Evolutionary conservation across 2,113 vertebrate species (phyloP).

Genomic region (Ageneiosus marmoratus): DNA sequence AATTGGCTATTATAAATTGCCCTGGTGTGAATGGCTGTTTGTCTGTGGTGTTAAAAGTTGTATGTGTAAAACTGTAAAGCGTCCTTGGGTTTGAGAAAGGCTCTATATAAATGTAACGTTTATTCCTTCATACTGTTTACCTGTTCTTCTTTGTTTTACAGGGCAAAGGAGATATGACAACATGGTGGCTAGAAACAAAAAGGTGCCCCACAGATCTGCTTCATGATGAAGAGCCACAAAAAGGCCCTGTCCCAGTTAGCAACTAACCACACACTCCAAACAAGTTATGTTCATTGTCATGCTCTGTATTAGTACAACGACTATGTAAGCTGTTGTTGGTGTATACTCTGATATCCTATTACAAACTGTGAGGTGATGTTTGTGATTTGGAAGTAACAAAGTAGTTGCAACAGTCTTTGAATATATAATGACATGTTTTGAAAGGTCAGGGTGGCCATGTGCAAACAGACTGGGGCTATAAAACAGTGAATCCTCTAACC

Average conservation of each 20-base stretch:
- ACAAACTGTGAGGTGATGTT: neutral
- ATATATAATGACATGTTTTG: neutral
- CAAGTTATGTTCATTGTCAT: neutral
- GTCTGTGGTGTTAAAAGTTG: too few species aligned
- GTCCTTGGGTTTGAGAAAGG: too few species aligned
- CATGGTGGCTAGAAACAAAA: constrained; percentile 77
- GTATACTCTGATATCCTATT: neutral
- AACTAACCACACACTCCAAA: constrained; percentile 45
- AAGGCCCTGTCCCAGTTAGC: constrained; percentile 63
- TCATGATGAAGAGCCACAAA: constrained; percentile 42
- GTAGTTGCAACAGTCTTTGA: neutral
- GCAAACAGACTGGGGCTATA: neutral
- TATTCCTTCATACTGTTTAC: too few species aligned
- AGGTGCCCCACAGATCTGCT: constrained; percentile 55
- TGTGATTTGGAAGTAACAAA: neutral
- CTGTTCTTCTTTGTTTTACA: constrained; percentile 52
- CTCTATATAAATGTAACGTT: too few species aligned
- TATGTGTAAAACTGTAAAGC: too few species aligned
- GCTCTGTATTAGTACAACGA: neutral
- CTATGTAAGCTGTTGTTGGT: neutral
- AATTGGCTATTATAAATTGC: too few species aligned
- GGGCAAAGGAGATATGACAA: constrained; percentile 78
- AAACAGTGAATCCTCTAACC: neutral
- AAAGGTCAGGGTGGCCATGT: neutral
- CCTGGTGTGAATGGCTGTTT: too few species aligned